Percentiles rank a stretch among this genome's conserved stretches.
Conservation (phyloP, 2,113 vertebrate genomes). For the Hoplias malabaricus region DNA sequence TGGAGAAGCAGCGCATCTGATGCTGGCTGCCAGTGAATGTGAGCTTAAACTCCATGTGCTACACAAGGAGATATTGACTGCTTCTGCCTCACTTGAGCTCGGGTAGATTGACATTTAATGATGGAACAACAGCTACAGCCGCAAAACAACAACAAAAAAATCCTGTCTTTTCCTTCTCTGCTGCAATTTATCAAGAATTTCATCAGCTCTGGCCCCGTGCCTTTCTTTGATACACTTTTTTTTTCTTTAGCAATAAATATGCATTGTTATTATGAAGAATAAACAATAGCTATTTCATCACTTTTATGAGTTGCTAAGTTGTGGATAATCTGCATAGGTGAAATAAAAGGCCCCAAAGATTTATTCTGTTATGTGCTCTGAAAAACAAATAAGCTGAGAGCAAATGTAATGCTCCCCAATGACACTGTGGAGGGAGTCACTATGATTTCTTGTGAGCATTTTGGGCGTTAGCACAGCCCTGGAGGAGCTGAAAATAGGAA, state of each 20-base stretch:
- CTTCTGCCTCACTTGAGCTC: slow-evolving; percentile 69
- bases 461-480: no score
- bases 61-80: slow-evolving; percentile 68
- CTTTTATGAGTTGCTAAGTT: background rate
- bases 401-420: background rate
- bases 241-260: background rate
- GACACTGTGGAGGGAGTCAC: background rate
- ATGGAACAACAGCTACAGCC: slow-evolving; percentile 34
- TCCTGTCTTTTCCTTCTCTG: background rate
- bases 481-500: no score
- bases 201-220: background rate
- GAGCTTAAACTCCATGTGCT: slow-evolving; percentile 63
- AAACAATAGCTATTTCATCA: background rate
- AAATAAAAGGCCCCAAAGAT: background rate
- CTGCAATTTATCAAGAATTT: background rate
- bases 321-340: background rate
- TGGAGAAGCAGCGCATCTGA: slow-evolving; percentile 60
- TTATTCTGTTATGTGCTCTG: background rate
- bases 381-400: background rate
- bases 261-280: background rate
- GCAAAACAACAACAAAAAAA: background rate
- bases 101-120: slow-evolving; percentile 69
- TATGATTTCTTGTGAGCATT: background rate
- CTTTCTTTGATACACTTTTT: background rate
- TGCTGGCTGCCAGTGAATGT: slow-evolving; percentile 54